A percentile compares a stretch with the other conserved stretches of the same genome.
Conservation (phyloP, 2,113 vertebrate genomes). For the Orycteropus afer region DNA sequence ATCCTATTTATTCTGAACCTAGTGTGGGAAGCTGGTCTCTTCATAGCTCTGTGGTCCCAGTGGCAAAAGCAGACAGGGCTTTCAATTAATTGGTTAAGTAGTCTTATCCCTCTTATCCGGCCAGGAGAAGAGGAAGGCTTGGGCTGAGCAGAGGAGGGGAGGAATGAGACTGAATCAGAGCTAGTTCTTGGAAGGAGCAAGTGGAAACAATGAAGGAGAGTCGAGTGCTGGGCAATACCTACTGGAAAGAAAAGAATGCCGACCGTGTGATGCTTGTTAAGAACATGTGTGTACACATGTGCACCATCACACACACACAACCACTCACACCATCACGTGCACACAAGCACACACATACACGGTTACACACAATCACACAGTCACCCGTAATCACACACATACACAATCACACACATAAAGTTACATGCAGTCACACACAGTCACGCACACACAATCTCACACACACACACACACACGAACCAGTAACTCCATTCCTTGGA, state of each 20-base stretch:
- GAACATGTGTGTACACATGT: neutral
- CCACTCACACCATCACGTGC: rapidly evolving
- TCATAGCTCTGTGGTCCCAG: neutral
- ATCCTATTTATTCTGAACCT: constrained; percentile 47
- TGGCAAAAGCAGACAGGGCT: neutral
- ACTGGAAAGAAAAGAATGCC: neutral
- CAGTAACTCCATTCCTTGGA: neutral
- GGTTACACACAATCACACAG: too few relatives aligned
- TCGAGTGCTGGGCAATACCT: neutral
- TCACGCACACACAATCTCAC: too few relatives aligned
- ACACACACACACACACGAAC: neutral
- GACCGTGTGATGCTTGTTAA: rapidly evolving
- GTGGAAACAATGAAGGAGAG: neutral
- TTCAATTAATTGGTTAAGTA: neutral
- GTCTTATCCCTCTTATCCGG: neutral
- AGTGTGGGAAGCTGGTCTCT: neutral
- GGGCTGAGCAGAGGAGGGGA: neutral
- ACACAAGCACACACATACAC: too few relatives aligned
- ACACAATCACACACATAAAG: too few relatives aligned
- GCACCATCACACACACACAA: too few relatives aligned
- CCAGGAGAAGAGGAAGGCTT: neutral
- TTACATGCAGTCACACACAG: too few relatives aligned
- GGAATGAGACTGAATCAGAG: rapidly evolving
- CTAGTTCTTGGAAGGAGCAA: neutral
- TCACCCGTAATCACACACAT: too few relatives aligned